Base-by-base conservation (phyloP, 2,888 invertebrate genomes). In the Carabus problematicus region DNA sequence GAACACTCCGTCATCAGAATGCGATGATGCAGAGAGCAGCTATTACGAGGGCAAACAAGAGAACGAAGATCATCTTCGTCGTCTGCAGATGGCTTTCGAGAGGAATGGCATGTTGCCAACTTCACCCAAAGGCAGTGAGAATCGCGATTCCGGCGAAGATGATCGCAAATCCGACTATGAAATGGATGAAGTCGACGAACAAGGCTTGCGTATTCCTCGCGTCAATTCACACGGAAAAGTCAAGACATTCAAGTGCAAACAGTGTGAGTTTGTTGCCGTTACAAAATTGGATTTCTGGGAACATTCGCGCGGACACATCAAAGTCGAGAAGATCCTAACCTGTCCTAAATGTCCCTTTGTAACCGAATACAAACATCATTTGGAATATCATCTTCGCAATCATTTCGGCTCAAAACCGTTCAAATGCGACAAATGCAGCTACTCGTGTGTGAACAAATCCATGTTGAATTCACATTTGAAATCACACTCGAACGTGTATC, bases 381-480 rank as follows among this genome's bases (percentile, higher is more conserved):
- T 98, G 70, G 98, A 98, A 79, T 99, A 98, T 77, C 99, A 98
- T 80, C 87, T 97, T 79, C 87, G 95, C 52, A 98, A 98, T 80
- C 99, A 99, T 82, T 88, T 91, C 76, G 96, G 97, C 45, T 91
- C 93, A 0, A 99, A 99, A 79, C 98, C 98, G 1, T 98, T 94
- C 85, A 93, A 93, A 79, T 98, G 98, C 81, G 87, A 87, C 72
- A 90, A 94, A 78, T 98, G 98, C 80, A 86, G 87, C 14, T 96
- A 96, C 77, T 88, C 90, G 0, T 98, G 97, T 79, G 97, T 97
- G n/a, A 98, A 97, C 84, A 97, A 97, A 80, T 98, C 98, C 0
- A 99, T 99, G 99, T 85, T 99, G 66, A 98, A 97, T 82, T 97
- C 97, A 0, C 99, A 99, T 80, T 88, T 97, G 78, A 99, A 99